Evolutionary conservation across 1,140 invertebrate genomes (phyloP), one percentile per base, ranked within the genome.

Genomic region (Globodera ellingtonae): DNA sequence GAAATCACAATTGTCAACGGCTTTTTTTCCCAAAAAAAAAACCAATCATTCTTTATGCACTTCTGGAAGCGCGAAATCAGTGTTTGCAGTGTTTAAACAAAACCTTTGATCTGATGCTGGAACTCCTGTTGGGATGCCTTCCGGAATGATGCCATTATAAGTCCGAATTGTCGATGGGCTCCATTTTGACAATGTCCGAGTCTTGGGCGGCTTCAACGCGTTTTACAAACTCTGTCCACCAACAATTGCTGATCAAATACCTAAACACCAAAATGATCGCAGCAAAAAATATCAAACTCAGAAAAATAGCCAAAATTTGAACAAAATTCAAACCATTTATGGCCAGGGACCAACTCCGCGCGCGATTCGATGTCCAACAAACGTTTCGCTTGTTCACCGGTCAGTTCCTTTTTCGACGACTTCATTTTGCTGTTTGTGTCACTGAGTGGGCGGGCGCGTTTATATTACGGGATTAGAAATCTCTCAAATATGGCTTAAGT

Each of bases 101-200:
- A 46, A 84, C 83, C 84, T 84, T 87, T 86, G 6, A 87, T 47
- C 56, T 84, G 84, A 24, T 81, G 65, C 6, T 84, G 85, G 46
- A 84, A 86, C 18, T 84, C 83, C 35, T 86, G 80, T 52, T 48
- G n/a, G n/a, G n/a, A n/a, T n/a, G n/a, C n/a, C n/a, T n/a, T n/a
- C n/a, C n/a, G n/a, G n/a, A n/a, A n/a, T n/a, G n/a, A n/a, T n/a
- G n/a, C n/a, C n/a, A n/a, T n/a, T n/a, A n/a, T n/a, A n/a, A n/a
- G n/a, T n/a, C n/a, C n/a, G n/a, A n/a, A n/a, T n/a, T n/a, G n/a
- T n/a, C n/a, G n/a, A n/a, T n/a, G n/a, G n/a, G n/a, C n/a, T n/a
- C n/a, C 79, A 96, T 93, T 87, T 93, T 70, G n/a, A 83, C 18
- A 47, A 46, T 13, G 7, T 6, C 66, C 6, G 24, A 21, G 44